Conservation (phyloP, 2,797 vertebrate genomes). For the Falco berigora region DNA sequence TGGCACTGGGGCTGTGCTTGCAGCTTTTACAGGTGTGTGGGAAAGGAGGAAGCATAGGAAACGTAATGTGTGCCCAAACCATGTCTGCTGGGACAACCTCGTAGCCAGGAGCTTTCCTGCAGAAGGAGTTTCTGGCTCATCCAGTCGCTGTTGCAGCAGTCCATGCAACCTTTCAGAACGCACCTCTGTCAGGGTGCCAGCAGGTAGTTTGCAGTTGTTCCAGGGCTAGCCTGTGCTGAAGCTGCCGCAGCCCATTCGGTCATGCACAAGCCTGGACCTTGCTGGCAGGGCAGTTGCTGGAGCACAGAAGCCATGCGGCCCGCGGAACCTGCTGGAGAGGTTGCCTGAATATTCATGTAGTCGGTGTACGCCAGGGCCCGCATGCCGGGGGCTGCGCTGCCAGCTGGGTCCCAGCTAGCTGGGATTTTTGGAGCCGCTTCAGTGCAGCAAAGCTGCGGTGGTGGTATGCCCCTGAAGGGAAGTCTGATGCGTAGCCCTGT, state of each 20-base stretch:
- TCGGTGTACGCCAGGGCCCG: background rate
- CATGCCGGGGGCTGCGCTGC: background rate
- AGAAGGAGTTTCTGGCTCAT: background rate
- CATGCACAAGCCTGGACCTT: background rate
- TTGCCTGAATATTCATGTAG: background rate
- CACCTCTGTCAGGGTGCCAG: background rate
- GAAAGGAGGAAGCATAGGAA: background rate
- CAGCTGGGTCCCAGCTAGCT: background rate
- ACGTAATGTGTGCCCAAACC: accelerated
- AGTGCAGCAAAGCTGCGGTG: background rate
- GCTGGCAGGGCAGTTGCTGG: background rate
- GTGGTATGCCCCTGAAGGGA: background rate
- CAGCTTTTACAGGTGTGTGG: background rate
- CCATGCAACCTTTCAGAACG: background rate
- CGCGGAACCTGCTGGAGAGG: constrained; percentile 13
- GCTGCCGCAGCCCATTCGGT: background rate
- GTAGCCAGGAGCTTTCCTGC: background rate
- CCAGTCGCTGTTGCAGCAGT: accelerated
- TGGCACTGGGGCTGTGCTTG: background rate
- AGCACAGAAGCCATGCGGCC: background rate
- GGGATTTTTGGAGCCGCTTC: background rate
- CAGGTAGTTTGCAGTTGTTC: background rate
- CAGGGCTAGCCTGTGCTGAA: background rate
- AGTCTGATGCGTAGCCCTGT: background rate
- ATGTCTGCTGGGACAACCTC: background rate